Conservation (phyloP, 2,113 vertebrate genomes). For the Leucosticte australis region DNA sequence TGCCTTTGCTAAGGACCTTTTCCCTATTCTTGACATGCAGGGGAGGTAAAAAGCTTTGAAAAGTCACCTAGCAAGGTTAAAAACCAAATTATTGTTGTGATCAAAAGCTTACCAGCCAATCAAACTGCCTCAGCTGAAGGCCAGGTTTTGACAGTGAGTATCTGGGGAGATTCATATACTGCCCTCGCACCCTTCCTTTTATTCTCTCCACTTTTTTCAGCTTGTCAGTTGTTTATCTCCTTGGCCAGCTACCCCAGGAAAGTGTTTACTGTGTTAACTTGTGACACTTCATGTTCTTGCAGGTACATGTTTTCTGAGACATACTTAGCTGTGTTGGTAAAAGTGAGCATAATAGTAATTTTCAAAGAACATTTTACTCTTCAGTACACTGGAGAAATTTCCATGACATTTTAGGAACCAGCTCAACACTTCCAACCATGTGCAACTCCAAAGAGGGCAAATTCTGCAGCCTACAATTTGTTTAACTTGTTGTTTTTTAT, state of each 20-base stretch:
- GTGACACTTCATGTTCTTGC: not conserved
- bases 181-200: not conserved
- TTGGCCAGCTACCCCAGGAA: not conserved
- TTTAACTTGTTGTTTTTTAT: not conserved
- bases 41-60: conserved; percentile 34
- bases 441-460: not conserved
- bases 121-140: not conserved
- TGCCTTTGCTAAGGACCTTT: conserved; percentile 19
- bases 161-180: not conserved
- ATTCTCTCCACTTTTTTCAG: not conserved
- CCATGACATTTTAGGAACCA: not conserved
- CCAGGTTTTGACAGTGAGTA: not conserved
- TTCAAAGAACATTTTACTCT: not conserved
- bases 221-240: conserved; percentile 13
- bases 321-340: not conserved
- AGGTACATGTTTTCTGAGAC: not conserved
- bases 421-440: not conserved
- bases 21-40: not conserved
- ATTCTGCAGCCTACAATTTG: not conserved
- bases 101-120: not conserved
- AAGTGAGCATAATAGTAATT: not conserved
- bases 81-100: not conserved
- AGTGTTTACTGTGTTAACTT: conserved; percentile 3
- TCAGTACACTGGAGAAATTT: not conserved
- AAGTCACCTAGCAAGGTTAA: conserved; percentile 25